phyloP scores from a whole-genome alignment of 2,113 vertebrate species.

The Atrichornis clamosus region DNA sequence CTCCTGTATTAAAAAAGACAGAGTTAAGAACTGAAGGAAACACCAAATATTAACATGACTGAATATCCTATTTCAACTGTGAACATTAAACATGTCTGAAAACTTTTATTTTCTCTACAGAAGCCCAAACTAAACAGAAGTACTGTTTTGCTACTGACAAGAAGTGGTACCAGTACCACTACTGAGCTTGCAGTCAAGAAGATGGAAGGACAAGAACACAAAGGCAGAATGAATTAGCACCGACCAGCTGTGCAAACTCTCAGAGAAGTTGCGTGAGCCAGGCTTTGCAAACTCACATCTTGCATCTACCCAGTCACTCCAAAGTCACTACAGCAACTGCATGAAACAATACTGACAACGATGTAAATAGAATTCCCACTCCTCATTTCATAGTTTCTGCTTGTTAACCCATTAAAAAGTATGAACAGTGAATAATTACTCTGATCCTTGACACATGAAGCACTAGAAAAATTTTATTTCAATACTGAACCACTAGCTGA shows the following conservation, averaged over 20 bases:
- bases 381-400: not conserved
- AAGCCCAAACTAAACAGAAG: not conserved
- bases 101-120: not conserved
- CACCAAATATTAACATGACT: not conserved
- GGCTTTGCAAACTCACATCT: not conserved
- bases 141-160: not conserved
- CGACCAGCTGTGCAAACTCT: not conserved
- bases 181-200: not conserved
- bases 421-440: not conserved
- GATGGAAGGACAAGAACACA: not conserved
- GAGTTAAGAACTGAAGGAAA: not conserved
- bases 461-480: not conserved
- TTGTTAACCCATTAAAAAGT: not conserved
- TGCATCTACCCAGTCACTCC: not conserved
- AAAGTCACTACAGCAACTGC: not conserved
- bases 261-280: accelerated
- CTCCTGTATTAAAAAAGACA: not conserved
- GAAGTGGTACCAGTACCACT: not conserved
- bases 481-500: not conserved
- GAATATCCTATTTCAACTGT: not conserved
- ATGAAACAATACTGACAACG: not conserved
- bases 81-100: not conserved
- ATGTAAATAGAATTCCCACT: not conserved
- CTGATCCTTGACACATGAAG: not conserved
- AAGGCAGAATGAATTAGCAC: not conserved